Evolutionary conservation across 2,113 vertebrate species (phyloP).

Genomic region (Lamprologus callipterus): DNA sequence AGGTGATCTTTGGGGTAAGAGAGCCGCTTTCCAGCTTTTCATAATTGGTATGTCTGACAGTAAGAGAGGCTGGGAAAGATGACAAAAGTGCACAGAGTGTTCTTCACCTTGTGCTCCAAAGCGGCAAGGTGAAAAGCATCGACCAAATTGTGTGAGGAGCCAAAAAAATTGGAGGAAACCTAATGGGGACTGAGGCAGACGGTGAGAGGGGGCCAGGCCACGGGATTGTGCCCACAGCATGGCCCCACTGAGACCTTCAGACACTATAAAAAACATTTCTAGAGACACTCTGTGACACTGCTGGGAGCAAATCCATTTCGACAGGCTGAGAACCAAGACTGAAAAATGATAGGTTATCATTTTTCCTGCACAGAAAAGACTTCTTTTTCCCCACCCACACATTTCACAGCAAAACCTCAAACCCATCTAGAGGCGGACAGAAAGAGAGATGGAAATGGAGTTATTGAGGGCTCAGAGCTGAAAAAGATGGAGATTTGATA

Average conservation of each 20-base stretch:
- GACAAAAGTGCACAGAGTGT: neutral
- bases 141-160: neutral
- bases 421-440: conserved; percentile 30
- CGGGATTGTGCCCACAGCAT: neutral
- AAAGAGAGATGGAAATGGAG: neutral
- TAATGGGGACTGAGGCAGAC: neutral
- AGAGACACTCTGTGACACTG: conserved; percentile 39
- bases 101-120: neutral
- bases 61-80: neutral
- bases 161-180: neutral
- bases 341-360: conserved; percentile 63
- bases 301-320: conserved; percentile 41
- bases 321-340: conserved; percentile 41
- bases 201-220: neutral
- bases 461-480: neutral
- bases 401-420: conserved; percentile 63
- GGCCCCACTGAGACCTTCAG: conserved; percentile 30
- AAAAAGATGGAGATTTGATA: neutral
- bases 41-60: neutral
- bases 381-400: conserved; percentile 55
- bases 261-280: conserved; percentile 36
- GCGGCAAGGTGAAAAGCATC: neutral
- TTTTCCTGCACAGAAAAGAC: conserved; percentile 37
- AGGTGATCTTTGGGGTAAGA: neutral
- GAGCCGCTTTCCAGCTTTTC: neutral